A percentile compares a stretch with the other conserved stretches of the same genome.
phyloP scores from a whole-genome alignment of 2,113 vertebrate genomes.

The Tautogolabrus adspersus region DNA sequence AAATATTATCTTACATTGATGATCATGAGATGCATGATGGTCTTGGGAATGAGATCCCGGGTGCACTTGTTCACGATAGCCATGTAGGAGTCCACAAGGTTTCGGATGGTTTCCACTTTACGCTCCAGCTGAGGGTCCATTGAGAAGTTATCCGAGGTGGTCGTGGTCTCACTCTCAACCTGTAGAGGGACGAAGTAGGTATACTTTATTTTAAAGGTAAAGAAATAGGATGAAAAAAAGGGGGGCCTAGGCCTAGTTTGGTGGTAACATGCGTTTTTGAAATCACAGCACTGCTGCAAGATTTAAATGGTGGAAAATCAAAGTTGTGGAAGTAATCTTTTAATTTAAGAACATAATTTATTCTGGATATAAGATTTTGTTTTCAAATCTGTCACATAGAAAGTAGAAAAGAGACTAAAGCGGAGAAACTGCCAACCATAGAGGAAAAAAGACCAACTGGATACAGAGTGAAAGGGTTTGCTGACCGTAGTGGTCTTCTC shows the following conservation, averaged over 20 bases:
- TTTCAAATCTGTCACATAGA: too few species aligned
- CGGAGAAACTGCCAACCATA: background rate
- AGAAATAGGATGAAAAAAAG: background rate
- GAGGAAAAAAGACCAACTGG: background rate
- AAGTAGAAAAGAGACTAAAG: background rate
- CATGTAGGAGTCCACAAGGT: constrained; percentile 98
- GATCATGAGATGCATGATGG: constrained; percentile 99
- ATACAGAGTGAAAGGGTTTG: constrained; percentile 10
- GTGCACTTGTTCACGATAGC: constrained; percentile 98
- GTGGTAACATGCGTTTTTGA: too few species aligned
- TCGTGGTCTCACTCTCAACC: constrained; percentile 91
- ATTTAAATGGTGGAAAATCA: too few species aligned
- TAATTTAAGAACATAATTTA: too few species aligned
- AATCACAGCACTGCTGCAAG: too few species aligned
- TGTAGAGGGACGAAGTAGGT: constrained; percentile 45
- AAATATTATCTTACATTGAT: constrained; percentile 85
- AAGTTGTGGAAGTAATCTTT: too few species aligned
- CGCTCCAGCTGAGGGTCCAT: constrained; percentile 98
- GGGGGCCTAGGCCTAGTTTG: too few species aligned
- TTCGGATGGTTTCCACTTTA: constrained; percentile 97
- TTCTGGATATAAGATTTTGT: too few species aligned
- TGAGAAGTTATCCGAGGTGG: constrained; percentile 92
- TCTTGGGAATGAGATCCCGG: constrained; percentile 95
- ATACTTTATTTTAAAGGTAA: background rate
- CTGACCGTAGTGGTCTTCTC: constrained; percentile 91